Percentiles rank a stretch among this genome's conserved stretches.
Conservation (phyloP, 2,888 invertebrate species). For the Drosophila barbarae region DNA sequence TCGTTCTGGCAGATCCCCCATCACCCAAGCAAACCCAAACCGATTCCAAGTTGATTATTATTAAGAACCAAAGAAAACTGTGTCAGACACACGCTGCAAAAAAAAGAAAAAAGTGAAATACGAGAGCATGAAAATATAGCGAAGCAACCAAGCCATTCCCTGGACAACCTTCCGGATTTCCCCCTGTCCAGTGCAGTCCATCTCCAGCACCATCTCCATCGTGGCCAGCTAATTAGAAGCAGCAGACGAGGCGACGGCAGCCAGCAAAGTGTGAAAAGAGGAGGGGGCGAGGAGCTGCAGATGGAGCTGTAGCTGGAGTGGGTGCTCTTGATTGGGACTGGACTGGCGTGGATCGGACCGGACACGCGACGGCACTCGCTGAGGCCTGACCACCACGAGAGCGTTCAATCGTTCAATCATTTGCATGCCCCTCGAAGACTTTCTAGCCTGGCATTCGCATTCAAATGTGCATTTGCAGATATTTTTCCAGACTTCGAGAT, state of each 20-base stretch:
- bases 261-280: conserved; percentile 62
- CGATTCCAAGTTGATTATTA: background rate
- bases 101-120: conserved; percentile 24
- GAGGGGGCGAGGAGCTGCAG: conserved; percentile 28
- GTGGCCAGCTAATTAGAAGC: conserved; percentile 56
- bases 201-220: background rate
- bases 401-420: conserved; percentile 27
- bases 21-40: too few species aligned
- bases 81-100: conserved; percentile 19
- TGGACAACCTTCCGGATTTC: conserved; percentile 3
- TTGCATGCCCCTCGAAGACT: conserved; percentile 39
- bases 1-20: background rate
- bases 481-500: conserved; percentile 1
- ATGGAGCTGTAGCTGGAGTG: conserved; percentile 1
- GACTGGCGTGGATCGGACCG: conserved; percentile 25
- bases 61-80: conserved; percentile 25
- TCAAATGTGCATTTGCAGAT: conserved; percentile 11
- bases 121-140: conserved; percentile 13
- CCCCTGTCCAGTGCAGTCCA: background rate
- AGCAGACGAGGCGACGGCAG: conserved; percentile 44
- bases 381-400: conserved; percentile 46
- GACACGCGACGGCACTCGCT: conserved; percentile 62
- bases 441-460: conserved; percentile 29
- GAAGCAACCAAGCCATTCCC: background rate
- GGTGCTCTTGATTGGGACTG: conserved; percentile 26